phyloP scores from a whole-genome alignment of 2,797 vertebrate species.

The Nannoperca australis region DNA sequence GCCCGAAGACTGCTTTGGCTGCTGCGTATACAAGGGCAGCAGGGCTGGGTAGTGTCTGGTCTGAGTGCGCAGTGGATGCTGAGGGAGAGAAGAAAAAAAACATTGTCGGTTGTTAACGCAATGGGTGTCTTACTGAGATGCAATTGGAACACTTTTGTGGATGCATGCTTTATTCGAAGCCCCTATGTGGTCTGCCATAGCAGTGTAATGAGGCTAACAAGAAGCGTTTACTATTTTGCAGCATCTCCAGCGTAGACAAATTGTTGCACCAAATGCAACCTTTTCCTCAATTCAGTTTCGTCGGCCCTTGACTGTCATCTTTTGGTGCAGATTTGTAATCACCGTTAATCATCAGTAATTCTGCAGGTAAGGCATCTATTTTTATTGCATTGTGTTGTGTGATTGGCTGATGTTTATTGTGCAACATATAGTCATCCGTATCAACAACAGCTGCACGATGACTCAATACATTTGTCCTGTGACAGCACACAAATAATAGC shows the following conservation, averaged over 20 bases:
- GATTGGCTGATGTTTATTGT: constrained; percentile 17
- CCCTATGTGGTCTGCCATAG: constrained; percentile 2
- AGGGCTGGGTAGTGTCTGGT: constrained; percentile 69
- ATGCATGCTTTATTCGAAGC: constrained; percentile 31
- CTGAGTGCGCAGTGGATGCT: constrained; percentile 72
- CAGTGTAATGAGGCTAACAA: constrained; percentile 40
- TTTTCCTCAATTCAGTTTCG: constrained; percentile 21
- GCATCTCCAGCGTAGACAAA: constrained; percentile 57
- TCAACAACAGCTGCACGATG: constrained; percentile 32
- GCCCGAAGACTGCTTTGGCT: constrained; percentile 38
- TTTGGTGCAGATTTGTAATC: constrained; percentile 42
- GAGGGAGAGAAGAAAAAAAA: constrained; percentile 32
- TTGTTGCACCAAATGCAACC: constrained; percentile 72
- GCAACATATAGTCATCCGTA: background rate
- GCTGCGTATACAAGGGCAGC: constrained; percentile 69
- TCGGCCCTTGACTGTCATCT: constrained; percentile 42
- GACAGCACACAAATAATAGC: constrained; percentile 36
- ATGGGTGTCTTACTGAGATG: constrained; percentile 60
- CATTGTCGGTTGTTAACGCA: constrained; percentile 40
- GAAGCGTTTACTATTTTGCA: constrained; percentile 42
- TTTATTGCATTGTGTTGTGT: constrained; percentile 19
- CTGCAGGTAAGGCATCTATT: constrained; percentile 67
- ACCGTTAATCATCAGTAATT: constrained; percentile 33
- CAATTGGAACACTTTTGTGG: constrained; percentile 39
- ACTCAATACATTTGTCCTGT: constrained; percentile 25